phyloP scores from a whole-genome alignment of 2,888 invertebrate species.

The Drosophila anomelani region DNA sequence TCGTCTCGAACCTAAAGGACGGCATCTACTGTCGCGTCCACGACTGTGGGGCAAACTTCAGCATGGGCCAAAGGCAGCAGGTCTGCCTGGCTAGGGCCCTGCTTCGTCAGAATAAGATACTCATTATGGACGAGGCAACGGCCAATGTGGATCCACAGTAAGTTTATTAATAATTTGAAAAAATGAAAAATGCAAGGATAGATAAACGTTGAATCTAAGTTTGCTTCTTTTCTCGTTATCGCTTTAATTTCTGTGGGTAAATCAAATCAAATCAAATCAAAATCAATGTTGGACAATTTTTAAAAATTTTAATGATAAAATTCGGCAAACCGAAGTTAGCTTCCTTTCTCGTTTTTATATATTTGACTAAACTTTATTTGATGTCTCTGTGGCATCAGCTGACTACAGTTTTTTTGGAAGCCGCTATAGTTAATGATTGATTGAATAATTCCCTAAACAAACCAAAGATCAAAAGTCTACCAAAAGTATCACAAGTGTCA shows the following conservation, averaged over 20 bases:
- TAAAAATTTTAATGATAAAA: too few species aligned
- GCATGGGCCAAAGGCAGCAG: constrained; percentile 94
- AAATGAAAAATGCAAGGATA: too few species aligned
- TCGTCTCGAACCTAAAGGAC: constrained; percentile 87
- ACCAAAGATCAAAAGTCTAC: constrained; percentile 5
- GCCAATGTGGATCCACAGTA: constrained; percentile 95
- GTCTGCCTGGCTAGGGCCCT: constrained; percentile 94
- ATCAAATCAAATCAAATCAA: too few species aligned
- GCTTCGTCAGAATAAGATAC: constrained; percentile 90
- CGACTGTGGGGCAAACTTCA: constrained; percentile 93
- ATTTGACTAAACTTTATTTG: neutral
- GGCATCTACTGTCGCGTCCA: constrained; percentile 88
- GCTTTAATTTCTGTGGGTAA: too few species aligned
- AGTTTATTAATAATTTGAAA: constrained; percentile 70
- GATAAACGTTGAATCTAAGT: too few species aligned
- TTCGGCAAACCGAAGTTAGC: too few species aligned
- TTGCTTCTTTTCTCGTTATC: too few species aligned
- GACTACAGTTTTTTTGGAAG: neutral
- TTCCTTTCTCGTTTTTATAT: neutral
- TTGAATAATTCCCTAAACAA: neutral
- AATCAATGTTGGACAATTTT: too few species aligned
- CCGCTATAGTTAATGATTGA: neutral
- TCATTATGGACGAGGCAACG: constrained; percentile 96
- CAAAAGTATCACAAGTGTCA: neutral
- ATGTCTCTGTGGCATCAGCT: neutral